Conservation (phyloP, 2,888 invertebrate genomes). For the Tipula lateralis region DNA sequence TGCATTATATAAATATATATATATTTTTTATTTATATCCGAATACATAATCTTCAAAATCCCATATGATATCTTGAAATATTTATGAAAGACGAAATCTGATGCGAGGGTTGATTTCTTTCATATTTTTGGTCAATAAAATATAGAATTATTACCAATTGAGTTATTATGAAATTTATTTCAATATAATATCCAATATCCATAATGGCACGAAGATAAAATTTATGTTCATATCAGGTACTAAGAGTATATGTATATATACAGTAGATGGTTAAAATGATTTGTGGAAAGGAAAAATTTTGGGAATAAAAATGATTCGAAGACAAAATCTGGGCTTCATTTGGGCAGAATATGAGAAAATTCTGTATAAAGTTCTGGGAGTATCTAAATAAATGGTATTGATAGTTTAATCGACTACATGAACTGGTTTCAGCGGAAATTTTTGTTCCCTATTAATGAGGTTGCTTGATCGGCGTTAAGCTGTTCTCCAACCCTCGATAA, state of each 20-base stretch:
- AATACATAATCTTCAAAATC: not conserved
- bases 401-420: too few species aligned
- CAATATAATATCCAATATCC: not conserved
- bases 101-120: not conserved
- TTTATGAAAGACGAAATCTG: not conserved
- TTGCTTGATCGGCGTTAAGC: too few species aligned
- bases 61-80: not conserved
- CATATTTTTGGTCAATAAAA: constrained; percentile 15
- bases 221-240: not conserved
- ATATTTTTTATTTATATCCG: not conserved
- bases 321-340: too few species aligned
- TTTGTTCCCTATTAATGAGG: too few species aligned
- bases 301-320: too few species aligned
- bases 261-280: too few species aligned
- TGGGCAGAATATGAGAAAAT: not conserved
- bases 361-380: not conserved
- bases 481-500: too few species aligned
- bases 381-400: too few species aligned
- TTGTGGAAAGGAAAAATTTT: too few species aligned
- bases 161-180: not conserved
- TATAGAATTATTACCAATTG: not conserved
- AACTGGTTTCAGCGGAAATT: too few species aligned
- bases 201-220: not conserved
- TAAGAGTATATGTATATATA: too few species aligned
- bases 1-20: not conserved